These are phyloP conservation scores for Solenopsis invicta DNA, from an alignment of 1,140 invertebrate genomes.

Conservation along the genomic window DNA sequence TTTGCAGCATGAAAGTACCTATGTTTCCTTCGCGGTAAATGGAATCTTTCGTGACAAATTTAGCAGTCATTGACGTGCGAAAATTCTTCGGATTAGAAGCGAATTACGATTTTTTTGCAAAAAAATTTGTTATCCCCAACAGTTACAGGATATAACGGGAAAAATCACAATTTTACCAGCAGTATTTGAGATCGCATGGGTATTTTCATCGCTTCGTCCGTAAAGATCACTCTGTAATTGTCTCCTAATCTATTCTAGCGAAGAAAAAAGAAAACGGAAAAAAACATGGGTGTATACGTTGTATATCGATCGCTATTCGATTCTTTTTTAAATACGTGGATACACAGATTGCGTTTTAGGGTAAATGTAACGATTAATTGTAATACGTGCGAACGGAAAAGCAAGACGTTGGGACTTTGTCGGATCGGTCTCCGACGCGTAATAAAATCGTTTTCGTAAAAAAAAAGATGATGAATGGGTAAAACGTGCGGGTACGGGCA, in stretches of 20 bases:
- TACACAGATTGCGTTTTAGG: constrained; percentile 45
- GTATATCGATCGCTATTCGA: constrained; percentile 32
- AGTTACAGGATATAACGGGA: not conserved
- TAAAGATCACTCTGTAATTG: constrained; percentile 41
- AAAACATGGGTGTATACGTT: constrained; percentile 51
- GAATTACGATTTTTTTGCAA: constrained; percentile 17
- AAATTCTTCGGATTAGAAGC: not conserved
- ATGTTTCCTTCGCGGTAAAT: constrained; percentile 25
- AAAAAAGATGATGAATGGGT: not conserved
- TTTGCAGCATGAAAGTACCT: constrained; percentile 60
- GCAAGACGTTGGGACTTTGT: constrained; percentile 6
- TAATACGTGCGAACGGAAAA: constrained; percentile 20
- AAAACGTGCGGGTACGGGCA: not conserved
- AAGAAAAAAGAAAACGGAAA: constrained; percentile 44
- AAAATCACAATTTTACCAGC: constrained; percentile 36
- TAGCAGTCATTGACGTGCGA: not conserved
- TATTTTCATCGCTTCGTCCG: constrained; percentile 46
- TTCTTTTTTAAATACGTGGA: constrained; percentile 44
- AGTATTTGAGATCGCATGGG: constrained; percentile 51
- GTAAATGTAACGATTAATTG: constrained; percentile 49
- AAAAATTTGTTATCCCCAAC: not conserved
- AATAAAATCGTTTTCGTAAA: constrained; percentile 39
- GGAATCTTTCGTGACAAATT: constrained; percentile 9
- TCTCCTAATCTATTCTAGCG: constrained; percentile 48
- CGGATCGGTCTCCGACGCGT: not conserved